These are phyloP conservation scores for Mimachlamys varia DNA, from an alignment of 2,888 invertebrate species.

Conservation along the genomic window DNA sequence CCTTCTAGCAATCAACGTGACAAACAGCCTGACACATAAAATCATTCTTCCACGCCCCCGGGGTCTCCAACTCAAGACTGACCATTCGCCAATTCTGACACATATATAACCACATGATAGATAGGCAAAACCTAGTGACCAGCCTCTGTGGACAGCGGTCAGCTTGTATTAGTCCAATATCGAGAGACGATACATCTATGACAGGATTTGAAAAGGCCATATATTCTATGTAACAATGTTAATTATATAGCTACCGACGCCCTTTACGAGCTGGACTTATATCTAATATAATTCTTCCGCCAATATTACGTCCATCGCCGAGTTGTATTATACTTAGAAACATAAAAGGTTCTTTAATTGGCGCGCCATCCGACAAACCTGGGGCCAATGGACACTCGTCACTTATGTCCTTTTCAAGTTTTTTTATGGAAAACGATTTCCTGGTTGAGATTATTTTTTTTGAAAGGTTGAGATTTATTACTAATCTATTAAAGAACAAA, in stretches of 20 bases:
- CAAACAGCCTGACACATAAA: background rate
- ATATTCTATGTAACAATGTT: background rate
- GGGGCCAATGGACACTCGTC: no score
- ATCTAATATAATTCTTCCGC: background rate
- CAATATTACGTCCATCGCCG: background rate
- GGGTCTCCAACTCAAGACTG: background rate
- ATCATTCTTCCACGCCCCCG: background rate
- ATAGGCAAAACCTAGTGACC: background rate
- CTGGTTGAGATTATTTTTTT: no score
- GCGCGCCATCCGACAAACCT: background rate
- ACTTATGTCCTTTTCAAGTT: no score
- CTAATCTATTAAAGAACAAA: no score
- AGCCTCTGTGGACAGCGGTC: background rate
- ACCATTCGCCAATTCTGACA: slow-evolving; percentile 15
- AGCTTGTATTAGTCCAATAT: background rate
- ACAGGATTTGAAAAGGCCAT: background rate
- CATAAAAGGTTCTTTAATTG: background rate
- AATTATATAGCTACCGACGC: background rate
- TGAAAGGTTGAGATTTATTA: no score
- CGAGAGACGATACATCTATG: background rate
- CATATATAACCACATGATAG: background rate
- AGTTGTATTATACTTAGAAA: background rate
- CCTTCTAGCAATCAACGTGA: background rate
- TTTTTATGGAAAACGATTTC: no score
- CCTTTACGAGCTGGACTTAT: background rate